Conservation (phyloP, 2,888 invertebrate genomes). For the Anthrax anthrax region DNA sequence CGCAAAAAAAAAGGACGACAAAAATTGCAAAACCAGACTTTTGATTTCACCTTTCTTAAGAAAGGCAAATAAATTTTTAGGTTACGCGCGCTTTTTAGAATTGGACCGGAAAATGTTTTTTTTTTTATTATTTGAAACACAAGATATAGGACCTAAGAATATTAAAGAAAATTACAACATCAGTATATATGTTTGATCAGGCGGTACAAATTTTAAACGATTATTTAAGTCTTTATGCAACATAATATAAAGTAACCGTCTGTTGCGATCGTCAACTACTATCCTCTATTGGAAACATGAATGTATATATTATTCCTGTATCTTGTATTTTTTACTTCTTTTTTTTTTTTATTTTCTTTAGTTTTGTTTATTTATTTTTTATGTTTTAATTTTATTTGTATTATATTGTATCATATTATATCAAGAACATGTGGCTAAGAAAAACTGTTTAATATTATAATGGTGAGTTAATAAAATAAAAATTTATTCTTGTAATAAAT, state of each 20-base stretch:
- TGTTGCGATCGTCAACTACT: too few relatives aligned
- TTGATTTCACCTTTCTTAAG: neutral
- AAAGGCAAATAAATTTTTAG: neutral
- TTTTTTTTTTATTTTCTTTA: neutral
- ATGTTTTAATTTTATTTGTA: neutral
- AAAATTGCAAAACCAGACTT: neutral
- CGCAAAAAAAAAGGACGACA: neutral
- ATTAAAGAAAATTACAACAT: too few relatives aligned
- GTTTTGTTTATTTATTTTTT: too few relatives aligned
- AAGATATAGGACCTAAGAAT: too few relatives aligned
- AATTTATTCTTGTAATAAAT: conserved; percentile 9
- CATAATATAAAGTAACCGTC: too few relatives aligned
- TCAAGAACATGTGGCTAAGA: neutral
- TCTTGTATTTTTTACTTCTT: too few relatives aligned
- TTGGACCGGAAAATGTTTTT: neutral
- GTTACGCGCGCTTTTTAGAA: neutral
- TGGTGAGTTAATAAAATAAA: conserved; percentile 8
- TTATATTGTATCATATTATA: neutral
- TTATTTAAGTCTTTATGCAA: too few relatives aligned
- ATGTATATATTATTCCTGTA: too few relatives aligned
- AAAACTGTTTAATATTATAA: neutral
- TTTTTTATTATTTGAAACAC: neutral
- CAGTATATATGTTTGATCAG: too few relatives aligned
- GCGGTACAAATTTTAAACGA: too few relatives aligned
- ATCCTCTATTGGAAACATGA: too few relatives aligned